Conservation (phyloP, 2,888 invertebrate species). For the Hirudinaria manillensis region DNA sequence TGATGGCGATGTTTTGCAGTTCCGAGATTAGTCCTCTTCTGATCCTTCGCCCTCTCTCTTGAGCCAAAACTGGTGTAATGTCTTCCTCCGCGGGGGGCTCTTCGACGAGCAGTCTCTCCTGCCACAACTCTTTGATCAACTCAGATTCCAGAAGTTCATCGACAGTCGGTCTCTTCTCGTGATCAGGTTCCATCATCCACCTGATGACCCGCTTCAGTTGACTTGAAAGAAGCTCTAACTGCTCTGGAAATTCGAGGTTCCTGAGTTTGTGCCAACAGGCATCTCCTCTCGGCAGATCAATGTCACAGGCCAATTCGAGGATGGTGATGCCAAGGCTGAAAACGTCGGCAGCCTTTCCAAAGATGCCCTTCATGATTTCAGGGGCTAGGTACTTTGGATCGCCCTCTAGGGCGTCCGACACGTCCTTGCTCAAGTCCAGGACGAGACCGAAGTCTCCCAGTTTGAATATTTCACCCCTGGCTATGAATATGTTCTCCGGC, state of each 20-base stretch:
- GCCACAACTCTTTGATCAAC: constrained; percentile 31
- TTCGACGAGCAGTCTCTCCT: neutral
- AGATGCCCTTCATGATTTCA: constrained; percentile 64
- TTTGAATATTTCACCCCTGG: constrained; percentile 64
- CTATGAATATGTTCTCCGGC: constrained; percentile 70
- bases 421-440: constrained; percentile 54
- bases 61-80: no score
- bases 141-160: constrained; percentile 55
- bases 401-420: constrained; percentile 63
- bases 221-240: constrained; percentile 53
- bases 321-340: constrained; percentile 65
- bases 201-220: constrained; percentile 59
- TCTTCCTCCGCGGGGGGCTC: no score
- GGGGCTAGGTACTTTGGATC: constrained; percentile 71
- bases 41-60: no score
- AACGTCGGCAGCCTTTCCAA: constrained; percentile 65
- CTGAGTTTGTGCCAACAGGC: constrained; percentile 66
- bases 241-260: constrained; percentile 49
- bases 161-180: constrained; percentile 58
- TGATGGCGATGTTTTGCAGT: no score
- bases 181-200: constrained; percentile 61
- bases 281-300: constrained; percentile 67
- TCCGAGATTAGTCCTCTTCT: no score
- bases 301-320: constrained; percentile 66
- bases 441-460: constrained; percentile 71